These are phyloP conservation scores for Remorina albescens DNA, from an alignment of 2,797 vertebrate species.

Conservation along the genomic window DNA sequence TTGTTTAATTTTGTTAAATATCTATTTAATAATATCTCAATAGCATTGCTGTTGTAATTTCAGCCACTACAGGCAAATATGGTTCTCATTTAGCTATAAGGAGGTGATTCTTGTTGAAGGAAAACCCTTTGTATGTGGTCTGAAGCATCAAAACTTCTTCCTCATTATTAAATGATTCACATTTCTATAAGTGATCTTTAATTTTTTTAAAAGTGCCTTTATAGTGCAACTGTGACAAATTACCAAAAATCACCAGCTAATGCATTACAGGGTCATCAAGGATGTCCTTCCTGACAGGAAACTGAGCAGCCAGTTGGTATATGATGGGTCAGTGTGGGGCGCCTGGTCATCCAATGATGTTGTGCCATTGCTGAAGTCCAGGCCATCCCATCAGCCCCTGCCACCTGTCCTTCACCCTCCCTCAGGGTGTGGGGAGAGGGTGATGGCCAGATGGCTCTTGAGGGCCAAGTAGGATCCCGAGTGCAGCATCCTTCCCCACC, in stretches of 20 bases:
- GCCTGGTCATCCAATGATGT: constrained; percentile 42
- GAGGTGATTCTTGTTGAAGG: neutral
- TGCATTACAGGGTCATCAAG: constrained; percentile 11
- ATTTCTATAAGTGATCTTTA: neutral
- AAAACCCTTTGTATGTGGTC: neutral
- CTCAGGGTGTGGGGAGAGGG: constrained; percentile 64
- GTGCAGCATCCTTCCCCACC: constrained; percentile 70
- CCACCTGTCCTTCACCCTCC: constrained; percentile 84
- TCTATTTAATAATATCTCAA: neutral
- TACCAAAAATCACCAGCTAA: neutral
- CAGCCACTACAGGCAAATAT: neutral
- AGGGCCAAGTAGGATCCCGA: constrained; percentile 73
- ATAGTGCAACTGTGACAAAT: neutral
- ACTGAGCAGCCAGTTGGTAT: constrained; percentile 41
- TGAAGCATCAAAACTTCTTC: constrained; percentile 3
- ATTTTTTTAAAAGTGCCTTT: neutral
- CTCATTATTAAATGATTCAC: constrained; percentile 3
- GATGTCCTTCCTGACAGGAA: constrained; percentile 42
- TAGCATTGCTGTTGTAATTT: neutral
- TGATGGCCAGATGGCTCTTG: constrained; percentile 84
- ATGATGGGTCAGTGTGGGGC: constrained; percentile 32
- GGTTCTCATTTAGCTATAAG: neutral
- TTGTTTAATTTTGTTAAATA: neutral
- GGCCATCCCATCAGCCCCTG: constrained; percentile 67
- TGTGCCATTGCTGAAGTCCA: constrained; percentile 42